phyloP scores from a whole-genome alignment of 2,113 vertebrate genomes.

The Notarius lentiginosus region DNA sequence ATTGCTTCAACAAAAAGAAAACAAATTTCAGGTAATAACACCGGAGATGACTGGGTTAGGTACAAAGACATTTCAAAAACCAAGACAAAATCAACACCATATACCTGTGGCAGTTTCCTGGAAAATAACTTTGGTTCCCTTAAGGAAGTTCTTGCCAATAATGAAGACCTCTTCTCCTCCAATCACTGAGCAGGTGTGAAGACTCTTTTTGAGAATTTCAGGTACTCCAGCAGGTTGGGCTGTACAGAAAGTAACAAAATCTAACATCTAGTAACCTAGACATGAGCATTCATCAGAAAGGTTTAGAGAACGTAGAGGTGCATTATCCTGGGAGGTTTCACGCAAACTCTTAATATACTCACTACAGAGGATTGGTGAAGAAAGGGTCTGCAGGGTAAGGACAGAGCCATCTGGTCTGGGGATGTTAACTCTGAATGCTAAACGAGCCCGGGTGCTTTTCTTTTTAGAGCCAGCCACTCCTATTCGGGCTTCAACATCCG shows the following conservation, averaged over 20 bases:
- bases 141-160: conserved; percentile 99
- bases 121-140: conserved; percentile 99
- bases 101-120: conserved; percentile 89
- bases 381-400: conserved; percentile 88
- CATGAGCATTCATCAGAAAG: not conserved
- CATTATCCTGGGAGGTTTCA: not conserved
- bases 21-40: not conserved
- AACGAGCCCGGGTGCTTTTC: conserved; percentile 94
- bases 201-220: conserved; percentile 98
- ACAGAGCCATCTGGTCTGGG: conserved; percentile 88
- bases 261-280: not conserved
- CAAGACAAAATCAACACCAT: not conserved
- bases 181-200: conserved; percentile 89
- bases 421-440: conserved; percentile 93
- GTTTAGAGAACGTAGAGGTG: not conserved
- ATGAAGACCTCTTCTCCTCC: conserved; percentile 98
- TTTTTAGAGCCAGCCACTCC: conserved; percentile 97
- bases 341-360: conserved; percentile 65
- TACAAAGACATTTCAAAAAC: not conserved
- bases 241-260: conserved; percentile 58
- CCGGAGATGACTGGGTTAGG: not conserved
- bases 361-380: conserved; percentile 97
- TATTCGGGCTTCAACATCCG: conserved; percentile 97
- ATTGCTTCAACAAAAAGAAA: not conserved
- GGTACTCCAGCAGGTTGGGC: conserved; percentile 97